Evolutionary conservation across 2,113 vertebrate species (phyloP).

Genomic region (Neofelis nebulosa): DNA sequence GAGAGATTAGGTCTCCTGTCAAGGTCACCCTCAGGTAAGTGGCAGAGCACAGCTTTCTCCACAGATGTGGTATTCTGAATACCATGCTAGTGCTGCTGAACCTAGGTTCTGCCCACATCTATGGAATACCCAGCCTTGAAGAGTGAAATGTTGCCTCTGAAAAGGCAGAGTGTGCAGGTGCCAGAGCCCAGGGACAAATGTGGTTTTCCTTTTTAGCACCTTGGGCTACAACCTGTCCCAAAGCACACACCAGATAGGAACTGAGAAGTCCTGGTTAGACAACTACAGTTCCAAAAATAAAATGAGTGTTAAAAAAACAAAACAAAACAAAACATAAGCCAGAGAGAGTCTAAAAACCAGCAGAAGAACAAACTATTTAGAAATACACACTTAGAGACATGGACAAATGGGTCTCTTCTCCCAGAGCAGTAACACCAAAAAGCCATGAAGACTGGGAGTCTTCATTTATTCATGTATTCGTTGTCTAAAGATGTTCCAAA

Average conservation of each 20-base stretch:
- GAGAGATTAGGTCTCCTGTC: background rate
- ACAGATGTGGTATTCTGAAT: background rate
- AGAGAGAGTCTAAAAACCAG: background rate
- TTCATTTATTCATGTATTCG: background rate
- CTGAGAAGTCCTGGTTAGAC: background rate
- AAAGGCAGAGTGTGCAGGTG: background rate
- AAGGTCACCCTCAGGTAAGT: background rate
- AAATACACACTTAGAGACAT: background rate
- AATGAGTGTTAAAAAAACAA: background rate
- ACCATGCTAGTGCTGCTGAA: background rate
- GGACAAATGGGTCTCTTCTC: background rate
- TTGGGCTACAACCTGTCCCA: background rate
- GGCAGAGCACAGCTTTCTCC: background rate
- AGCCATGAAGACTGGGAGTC: fast-evolving
- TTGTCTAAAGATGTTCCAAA: background rate
- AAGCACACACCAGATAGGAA: background rate
- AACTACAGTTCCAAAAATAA: conserved; percentile 28
- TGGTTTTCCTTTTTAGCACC: background rate
- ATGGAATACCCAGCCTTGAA: background rate
- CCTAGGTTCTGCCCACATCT: background rate
- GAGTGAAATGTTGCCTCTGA: background rate
- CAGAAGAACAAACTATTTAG: background rate
- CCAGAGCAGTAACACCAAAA: background rate
- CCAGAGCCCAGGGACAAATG: background rate
- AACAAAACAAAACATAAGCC: background rate